Evolutionary conservation across 2,888 invertebrate species (phyloP), one percentile per base, ranked within the genome.

Genomic region (Tolmerus cingulatus): DNA sequence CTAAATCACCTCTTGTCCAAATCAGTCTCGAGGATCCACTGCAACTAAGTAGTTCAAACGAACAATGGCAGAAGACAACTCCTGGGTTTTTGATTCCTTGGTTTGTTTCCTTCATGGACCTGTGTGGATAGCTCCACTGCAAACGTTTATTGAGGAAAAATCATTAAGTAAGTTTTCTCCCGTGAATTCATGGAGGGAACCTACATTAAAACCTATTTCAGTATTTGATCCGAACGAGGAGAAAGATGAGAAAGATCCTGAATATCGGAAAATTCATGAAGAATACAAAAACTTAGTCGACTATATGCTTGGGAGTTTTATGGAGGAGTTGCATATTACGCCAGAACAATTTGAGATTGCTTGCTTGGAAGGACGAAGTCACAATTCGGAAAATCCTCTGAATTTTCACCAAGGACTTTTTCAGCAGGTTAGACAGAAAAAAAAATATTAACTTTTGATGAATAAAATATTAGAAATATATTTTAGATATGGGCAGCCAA

Each of bases 201-300:
- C 7, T 34, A 77, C 16, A 27, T 7, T 14, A 55, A 77, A 77
- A 34, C 12, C 40, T 51, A n/a, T 34, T 87, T 2, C 19, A 98
- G 98, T 97, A 90, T 98, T 98, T 92, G 98, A 98, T 91, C 96
- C 97, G 0, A 93, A 93, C 90, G 93, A 94, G 84, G 94, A 95
- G 90, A 93, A 94, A 5, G 94, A 95, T 46, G 96, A 97, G 89
- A 88, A 89, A 9, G 95, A 95, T 91, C 94, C 95, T 9, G 97
- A 97, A 90, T 97, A 97, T 91, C 95, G 94, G 89, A 94, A 95
- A 89, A 95, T 97, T 86, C 97, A 97, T 91, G 95, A 96, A 89
- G 97, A 97, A 90, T 98, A 97, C 91, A 97, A 97, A 91, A 96
- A 97, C 91, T 93, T 98, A 93, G 97, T 98, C n/a, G 98, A 98